Conservation (phyloP, 2,888 invertebrate genomes). For the Thelaira solivaga region DNA sequence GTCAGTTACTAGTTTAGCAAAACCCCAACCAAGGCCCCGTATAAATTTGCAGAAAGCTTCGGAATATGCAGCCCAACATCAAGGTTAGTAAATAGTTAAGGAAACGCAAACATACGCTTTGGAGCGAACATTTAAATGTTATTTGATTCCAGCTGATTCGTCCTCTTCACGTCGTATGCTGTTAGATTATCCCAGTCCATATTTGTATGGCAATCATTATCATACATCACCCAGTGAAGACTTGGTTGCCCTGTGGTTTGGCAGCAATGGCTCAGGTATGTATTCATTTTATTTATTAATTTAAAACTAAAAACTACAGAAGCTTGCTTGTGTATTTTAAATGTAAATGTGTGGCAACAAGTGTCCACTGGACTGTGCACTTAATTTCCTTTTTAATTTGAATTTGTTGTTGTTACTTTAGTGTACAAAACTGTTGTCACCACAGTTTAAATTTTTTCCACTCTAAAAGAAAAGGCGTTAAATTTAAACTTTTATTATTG, state of each 20-base stretch:
- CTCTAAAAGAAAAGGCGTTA: slow-evolving; percentile 24
- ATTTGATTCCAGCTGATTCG: slow-evolving; percentile 73
- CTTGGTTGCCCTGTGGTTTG: slow-evolving; percentile 86
- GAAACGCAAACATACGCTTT: too few relatives aligned
- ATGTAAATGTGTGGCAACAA: background rate
- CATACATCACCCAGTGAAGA: slow-evolving; percentile 83
- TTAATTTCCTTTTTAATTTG: slow-evolving; percentile 30
- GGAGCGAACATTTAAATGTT: background rate
- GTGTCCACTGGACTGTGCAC: background rate
- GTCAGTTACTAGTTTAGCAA: slow-evolving; percentile 46
- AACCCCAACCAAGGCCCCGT: slow-evolving; percentile 74
- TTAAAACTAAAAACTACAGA: too few relatives aligned
- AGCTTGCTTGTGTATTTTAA: too few relatives aligned
- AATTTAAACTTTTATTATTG: slow-evolving; percentile 26
- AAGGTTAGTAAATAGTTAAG: slow-evolving; percentile 72
- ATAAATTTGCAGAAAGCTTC: slow-evolving; percentile 77
- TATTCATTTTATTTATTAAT: slow-evolving; percentile 50
- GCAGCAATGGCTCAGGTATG: slow-evolving; percentile 82
- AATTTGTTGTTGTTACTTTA: background rate
- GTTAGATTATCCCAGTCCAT: slow-evolving; percentile 76
- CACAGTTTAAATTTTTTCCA: background rate
- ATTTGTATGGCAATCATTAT: slow-evolving; percentile 77
- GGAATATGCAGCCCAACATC: slow-evolving; percentile 76
- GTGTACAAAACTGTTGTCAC: slow-evolving; percentile 46
- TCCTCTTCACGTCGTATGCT: slow-evolving; percentile 77